Evolutionary conservation across 2,888 invertebrate genomes (phyloP).

Genomic region (Trichopria drosophilae): DNA sequence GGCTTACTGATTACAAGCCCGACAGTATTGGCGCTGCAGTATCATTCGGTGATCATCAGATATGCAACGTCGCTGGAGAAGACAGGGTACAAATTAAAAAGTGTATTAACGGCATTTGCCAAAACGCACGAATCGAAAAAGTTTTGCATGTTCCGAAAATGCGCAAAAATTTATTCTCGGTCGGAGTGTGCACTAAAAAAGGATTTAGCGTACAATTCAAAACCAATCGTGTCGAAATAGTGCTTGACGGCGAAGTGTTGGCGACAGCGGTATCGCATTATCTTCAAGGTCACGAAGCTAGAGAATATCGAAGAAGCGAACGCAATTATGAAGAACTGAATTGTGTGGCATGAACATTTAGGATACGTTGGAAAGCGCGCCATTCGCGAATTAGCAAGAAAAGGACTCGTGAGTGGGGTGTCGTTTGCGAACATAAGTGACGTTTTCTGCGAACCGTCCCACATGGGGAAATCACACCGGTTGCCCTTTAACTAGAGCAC

Average conservation of each 20-base stretch:
- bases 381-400: conserved; percentile 27
- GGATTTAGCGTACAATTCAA: conserved; percentile 22
- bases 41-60: conserved; percentile 26
- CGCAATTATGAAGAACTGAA: conserved; percentile 25
- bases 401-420: conserved; percentile 33
- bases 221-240: conserved; percentile 15
- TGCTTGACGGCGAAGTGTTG: conserved; percentile 22
- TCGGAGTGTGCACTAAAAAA: conserved; percentile 26
- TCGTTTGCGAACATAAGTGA: conserved; percentile 22
- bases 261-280: conserved; percentile 33
- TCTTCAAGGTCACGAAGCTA: conserved; percentile 28
- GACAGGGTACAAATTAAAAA: conserved; percentile 26
- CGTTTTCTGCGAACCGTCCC: conserved; percentile 29
- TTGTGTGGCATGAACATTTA: conserved; percentile 30
- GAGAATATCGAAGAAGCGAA: conserved; percentile 29
- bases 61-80: conserved; percentile 26
- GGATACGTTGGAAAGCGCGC: conserved; percentile 30
- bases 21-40: conserved; percentile 9
- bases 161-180: conserved; percentile 35
- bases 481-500: conserved; percentile 21
- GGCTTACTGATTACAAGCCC: conserved; percentile 22
- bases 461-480: conserved; percentile 26
- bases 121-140: conserved; percentile 26
- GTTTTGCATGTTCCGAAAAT: conserved; percentile 35
- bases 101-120: conserved; percentile 25